phyloP scores from a whole-genome alignment of 64 coral and sea anemone species.

The Astreopora myriophthalma region DNA sequence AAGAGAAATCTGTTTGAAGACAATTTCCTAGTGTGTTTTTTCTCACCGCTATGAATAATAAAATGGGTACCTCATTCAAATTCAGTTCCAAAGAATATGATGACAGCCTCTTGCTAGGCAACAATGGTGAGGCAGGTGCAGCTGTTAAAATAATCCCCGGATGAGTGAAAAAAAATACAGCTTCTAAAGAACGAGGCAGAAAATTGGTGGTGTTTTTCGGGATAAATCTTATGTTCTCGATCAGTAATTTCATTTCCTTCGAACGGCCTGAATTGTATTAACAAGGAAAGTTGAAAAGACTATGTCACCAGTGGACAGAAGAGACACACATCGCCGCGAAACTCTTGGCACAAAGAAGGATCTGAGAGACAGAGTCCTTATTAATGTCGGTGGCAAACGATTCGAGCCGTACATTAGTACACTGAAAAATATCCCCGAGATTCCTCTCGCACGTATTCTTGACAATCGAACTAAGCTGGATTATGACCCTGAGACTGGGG shows the following conservation, averaged over 20 bases:
- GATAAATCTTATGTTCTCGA: background rate
- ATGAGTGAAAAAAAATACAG: background rate
- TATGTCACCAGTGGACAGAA: conserved; percentile 55
- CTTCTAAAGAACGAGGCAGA: background rate
- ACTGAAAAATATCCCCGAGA: conserved; percentile 87
- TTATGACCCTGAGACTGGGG: conserved; percentile 90
- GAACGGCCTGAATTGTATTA: background rate
- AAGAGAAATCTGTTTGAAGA: background rate
- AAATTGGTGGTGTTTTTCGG: background rate
- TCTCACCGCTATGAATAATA: background rate
- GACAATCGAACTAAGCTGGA: conserved; percentile 88
- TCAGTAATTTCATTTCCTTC: background rate
- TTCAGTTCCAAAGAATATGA: background rate
- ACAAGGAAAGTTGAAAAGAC: background rate
- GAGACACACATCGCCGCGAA: conserved; percentile 33
- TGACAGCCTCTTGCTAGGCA: background rate
- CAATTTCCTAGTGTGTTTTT: background rate
- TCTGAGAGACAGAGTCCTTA: conserved; percentile 73
- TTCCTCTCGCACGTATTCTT: conserved; percentile 85
- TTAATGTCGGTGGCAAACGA: conserved; percentile 89
- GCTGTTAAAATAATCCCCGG: background rate
- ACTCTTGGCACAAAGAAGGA: conserved; percentile 42
- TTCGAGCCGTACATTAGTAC: conserved; percentile 95
- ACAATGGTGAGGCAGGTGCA: conserved; percentile 1
- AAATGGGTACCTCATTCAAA: background rate